Base-by-base conservation (phyloP, 2,888 invertebrate genomes). In the Drosophila limbata region DNA sequence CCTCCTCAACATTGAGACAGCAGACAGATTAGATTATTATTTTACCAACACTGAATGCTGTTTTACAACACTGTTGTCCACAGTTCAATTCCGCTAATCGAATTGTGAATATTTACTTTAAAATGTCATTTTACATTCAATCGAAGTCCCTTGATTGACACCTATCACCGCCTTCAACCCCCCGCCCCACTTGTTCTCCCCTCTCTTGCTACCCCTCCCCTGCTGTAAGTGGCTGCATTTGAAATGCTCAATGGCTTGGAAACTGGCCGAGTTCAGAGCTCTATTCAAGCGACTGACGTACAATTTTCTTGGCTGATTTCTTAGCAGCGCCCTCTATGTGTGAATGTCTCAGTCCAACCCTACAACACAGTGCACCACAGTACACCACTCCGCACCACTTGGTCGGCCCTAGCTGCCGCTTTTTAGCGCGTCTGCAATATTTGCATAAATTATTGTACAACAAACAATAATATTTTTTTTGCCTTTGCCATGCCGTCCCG, bases 381-480 rank as follows among this genome's bases (percentile, higher is more conserved):
- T 17, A 11, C 4, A 13, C 53, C 37, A 13, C 17, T 21, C 17
- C 25, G 28, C 17, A 21, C n/a, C 25, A 42, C 4, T 42, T 19
- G 2, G 33, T 21, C 17, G 28, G 15, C n/a, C 17, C 25, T 42
- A 44, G 60, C 40, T 63, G 44, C 52, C 44, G 33, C 31, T 77
- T 76, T 81, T 79, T 80, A 70, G 64, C 75, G 86, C 80, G 80
- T 82, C 82, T 89, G 84, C 89, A 84, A 73, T 86, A 84, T 84
- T 87, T 84, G 84, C 89, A 84, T 84, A 84, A 88, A 83, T 83
- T 86, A 78, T 85, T 85, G 69, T 83, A 82, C 88, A 84, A 84
- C 83, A 88, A 88, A 88, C 77, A 83, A 81, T 72, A 67, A 59
- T 64, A 73, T 69, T 64, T 40, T 40, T 39, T 48, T 51, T 37